A percentile compares a stretch with the other conserved stretches of the same genome.
Conservation (phyloP, 2,113 vertebrate genomes). For the Leucopternis melanops region DNA sequence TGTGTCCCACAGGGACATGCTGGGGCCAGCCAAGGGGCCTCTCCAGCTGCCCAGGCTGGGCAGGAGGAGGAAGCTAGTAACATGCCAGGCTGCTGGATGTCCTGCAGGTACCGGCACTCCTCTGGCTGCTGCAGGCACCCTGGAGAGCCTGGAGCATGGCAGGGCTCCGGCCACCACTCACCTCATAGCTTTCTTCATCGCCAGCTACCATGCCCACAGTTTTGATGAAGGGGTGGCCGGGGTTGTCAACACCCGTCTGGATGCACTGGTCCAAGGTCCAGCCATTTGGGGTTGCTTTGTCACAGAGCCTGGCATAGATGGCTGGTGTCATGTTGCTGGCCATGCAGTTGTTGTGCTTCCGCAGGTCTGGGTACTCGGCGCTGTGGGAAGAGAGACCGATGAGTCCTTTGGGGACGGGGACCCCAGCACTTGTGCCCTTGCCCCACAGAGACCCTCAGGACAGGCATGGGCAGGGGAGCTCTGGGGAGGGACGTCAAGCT, state of each 20-base stretch:
- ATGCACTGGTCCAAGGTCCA: conserved; percentile 95
- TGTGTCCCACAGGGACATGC: not conserved
- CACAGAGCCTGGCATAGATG: conserved; percentile 87
- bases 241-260: conserved; percentile 98
- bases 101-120: not conserved
- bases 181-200: conserved; percentile 96
- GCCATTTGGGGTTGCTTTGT: conserved; percentile 87
- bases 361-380: conserved; percentile 93
- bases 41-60: not conserved
- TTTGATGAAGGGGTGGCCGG: conserved; percentile 96
- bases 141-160: not conserved
- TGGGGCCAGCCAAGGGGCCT: not conserved
- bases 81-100: not conserved
- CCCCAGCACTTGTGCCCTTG: fast-evolving
- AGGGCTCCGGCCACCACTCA: conserved; percentile 54
- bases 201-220: conserved; percentile 91
- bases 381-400: conserved; percentile 56
- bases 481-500: not conserved
- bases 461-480: not conserved
- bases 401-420: not conserved
- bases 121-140: not conserved
- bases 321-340: conserved; percentile 88
- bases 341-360: conserved; percentile 99
- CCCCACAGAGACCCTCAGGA: not conserved
- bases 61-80: not conserved